Evolutionary conservation across 2,888 invertebrate genomes (phyloP).

Genomic region (Acleris holmiana): DNA sequence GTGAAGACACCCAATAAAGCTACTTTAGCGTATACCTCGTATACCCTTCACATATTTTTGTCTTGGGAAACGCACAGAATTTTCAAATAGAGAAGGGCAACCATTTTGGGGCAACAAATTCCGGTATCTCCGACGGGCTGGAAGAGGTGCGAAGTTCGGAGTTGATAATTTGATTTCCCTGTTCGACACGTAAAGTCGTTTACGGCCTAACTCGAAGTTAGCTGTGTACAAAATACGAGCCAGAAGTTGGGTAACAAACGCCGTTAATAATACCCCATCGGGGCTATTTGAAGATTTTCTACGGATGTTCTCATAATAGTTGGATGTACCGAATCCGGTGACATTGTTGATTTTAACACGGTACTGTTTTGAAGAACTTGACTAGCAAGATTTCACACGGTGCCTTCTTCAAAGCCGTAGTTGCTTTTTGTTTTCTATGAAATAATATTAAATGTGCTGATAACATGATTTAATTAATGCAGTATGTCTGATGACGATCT

Average conservation of each 20-base stretch:
- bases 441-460: no score
- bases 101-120: conserved; percentile 67
- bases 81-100: conserved; percentile 68
- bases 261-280: conserved; percentile 51
- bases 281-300: conserved; percentile 8
- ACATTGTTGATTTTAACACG: neutral
- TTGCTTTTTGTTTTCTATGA: no score
- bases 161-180: conserved; percentile 82
- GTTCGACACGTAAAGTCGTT: conserved; percentile 82
- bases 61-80: conserved; percentile 71
- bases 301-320: neutral
- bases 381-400: no score
- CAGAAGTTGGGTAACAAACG: conserved; percentile 61
- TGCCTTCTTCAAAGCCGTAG: no score
- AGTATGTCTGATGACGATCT: no score
- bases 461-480: no score
- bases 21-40: conserved; percentile 63
- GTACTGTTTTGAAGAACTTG: no score
- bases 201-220: conserved; percentile 76
- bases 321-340: no score
- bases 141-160: conserved; percentile 77
- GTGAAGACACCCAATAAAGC: conserved; percentile 79
- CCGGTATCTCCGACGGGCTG: conserved; percentile 62
- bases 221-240: conserved; percentile 65
- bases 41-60: conserved; percentile 72